Evolutionary conservation across 2,797 vertebrate species (phyloP).

Genomic region (Alcedo atthis): DNA sequence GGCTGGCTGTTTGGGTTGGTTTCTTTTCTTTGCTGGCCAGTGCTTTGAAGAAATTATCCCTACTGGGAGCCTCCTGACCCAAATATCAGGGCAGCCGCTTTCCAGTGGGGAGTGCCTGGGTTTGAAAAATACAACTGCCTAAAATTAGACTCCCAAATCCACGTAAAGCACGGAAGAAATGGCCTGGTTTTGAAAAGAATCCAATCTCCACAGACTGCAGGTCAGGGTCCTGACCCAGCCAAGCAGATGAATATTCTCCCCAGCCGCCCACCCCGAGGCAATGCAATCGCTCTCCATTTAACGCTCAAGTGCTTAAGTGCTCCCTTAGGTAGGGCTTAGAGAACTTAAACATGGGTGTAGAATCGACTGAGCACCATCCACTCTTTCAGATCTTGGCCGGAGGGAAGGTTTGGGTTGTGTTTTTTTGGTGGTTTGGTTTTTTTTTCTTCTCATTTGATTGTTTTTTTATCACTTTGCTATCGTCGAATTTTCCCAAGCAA

Average conservation of each 20-base stretch:
- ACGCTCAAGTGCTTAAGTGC: conserved; percentile 51
- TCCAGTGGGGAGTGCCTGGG: neutral
- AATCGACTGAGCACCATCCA: neutral
- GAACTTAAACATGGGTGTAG: neutral
- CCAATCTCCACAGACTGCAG: neutral
- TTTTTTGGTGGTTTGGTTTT: too few species aligned
- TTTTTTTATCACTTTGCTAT: conserved; percentile 10
- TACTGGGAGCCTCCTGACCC: neutral
- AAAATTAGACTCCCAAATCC: conserved; percentile 27
- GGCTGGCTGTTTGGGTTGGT: neutral
- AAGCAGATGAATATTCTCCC: conserved; percentile 6
- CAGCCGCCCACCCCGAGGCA: neutral
- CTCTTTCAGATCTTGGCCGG: neutral
- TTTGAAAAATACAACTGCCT: conserved; percentile 19
- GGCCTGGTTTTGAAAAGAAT: conserved; percentile 26
- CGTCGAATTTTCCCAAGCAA: neutral
- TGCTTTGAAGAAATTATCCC: conserved; percentile 17
- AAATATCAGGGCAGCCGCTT: neutral
- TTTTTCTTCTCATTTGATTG: neutral
- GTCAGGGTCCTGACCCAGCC: conserved; percentile 41
- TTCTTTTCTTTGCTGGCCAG: neutral
- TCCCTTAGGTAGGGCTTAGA: conserved; percentile 17
- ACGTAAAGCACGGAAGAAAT: neutral
- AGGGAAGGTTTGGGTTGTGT: neutral
- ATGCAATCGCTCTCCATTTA: neutral